Evolutionary conservation across 2,888 invertebrate species (phyloP).

Genomic region (Hyalella azteca): DNA sequence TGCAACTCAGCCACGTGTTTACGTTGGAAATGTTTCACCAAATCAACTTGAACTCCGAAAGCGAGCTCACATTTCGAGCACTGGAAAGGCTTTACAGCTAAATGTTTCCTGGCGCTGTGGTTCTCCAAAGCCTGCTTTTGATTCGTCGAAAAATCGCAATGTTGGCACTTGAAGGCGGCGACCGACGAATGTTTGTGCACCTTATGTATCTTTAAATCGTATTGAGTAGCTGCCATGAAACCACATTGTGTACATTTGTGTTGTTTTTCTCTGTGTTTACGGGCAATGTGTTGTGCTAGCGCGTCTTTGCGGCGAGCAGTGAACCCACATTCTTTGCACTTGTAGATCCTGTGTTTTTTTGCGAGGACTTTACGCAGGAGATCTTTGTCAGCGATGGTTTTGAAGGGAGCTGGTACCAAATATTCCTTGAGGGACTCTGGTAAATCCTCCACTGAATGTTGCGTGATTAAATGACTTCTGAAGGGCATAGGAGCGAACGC

Average conservation of each 20-base stretch:
- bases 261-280: neutral
- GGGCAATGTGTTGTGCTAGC: neutral
- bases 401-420: neutral
- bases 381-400: neutral
- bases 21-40: neutral
- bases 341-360: neutral
- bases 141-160: neutral
- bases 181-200: neutral
- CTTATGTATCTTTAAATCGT: neutral
- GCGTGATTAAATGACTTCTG: neutral
- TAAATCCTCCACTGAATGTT: neutral
- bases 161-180: neutral
- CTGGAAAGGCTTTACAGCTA: neutral
- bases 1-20: neutral
- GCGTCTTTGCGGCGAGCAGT: neutral
- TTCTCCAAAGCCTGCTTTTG: neutral
- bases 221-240: neutral
- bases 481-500: neutral
- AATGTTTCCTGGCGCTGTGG: neutral
- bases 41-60: neutral
- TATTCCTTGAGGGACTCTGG: neutral
- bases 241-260: neutral
- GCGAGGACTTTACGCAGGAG: neutral
- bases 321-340: neutral
- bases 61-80: neutral